phyloP scores from a whole-genome alignment of 2,113 vertebrate genomes.

The Suricata suricatta region DNA sequence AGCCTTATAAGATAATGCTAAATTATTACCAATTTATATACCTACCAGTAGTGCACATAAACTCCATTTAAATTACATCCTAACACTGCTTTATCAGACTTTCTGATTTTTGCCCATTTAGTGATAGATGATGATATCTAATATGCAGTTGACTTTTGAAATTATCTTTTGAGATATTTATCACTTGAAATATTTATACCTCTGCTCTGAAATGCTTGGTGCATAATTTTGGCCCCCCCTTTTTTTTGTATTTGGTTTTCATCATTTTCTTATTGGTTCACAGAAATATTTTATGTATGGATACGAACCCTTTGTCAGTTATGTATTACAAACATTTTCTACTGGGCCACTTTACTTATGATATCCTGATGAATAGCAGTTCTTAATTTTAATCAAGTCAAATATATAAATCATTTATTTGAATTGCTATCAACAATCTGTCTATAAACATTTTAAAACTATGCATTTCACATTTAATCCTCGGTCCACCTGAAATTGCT shows the following conservation, averaged over 20 bases:
- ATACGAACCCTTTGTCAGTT: neutral
- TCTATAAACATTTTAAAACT: neutral
- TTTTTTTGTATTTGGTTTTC: neutral
- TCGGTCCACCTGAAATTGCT: neutral
- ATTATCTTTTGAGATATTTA: neutral
- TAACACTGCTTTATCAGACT: neutral
- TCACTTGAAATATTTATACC: neutral
- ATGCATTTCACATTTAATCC: neutral
- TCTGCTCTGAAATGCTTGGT: neutral
- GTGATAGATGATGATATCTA: neutral
- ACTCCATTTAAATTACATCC: neutral
- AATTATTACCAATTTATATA: neutral
- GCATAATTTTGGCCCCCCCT: neutral
- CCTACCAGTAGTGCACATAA: neutral
- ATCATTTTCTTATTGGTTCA: neutral
- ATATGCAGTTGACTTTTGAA: neutral
- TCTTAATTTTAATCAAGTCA: constrained; percentile 36
- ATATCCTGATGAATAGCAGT: neutral
- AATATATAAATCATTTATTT: neutral
- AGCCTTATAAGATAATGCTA: neutral
- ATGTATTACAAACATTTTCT: neutral
- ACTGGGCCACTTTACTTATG: neutral
- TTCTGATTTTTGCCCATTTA: neutral
- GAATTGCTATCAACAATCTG: neutral
- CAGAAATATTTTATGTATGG: neutral